Conservation (phyloP, 2,888 invertebrate genomes). For the Dynastes tityus region DNA sequence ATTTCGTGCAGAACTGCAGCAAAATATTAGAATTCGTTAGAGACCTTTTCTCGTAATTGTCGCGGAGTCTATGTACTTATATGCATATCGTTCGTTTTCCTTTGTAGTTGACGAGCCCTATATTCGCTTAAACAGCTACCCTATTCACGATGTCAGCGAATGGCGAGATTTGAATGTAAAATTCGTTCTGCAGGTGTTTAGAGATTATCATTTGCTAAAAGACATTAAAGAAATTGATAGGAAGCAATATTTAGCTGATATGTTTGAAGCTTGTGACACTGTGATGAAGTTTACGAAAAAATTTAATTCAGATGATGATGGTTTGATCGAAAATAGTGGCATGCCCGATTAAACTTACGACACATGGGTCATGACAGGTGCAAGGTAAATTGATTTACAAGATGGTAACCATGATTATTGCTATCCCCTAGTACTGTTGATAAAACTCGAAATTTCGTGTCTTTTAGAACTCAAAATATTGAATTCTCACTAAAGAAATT, state of each 20-base stretch:
- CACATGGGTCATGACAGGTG: conserved; percentile 93
- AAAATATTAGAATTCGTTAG: no score
- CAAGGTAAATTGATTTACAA: conserved; percentile 75
- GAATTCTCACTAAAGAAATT: no score
- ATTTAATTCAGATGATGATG: conserved; percentile 89
- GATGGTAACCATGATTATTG: no score
- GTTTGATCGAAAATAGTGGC: conserved; percentile 91
- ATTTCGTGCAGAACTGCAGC: no score
- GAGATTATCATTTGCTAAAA: conserved; percentile 83
- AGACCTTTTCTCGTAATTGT: no score
- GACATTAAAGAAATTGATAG: conserved; percentile 60
- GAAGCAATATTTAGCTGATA: conserved; percentile 74
- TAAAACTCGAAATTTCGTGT: no score
- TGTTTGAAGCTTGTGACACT: conserved; percentile 77
- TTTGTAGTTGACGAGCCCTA: conserved; percentile 86
- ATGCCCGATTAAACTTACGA: conserved; percentile 95
- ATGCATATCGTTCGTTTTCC: no score
- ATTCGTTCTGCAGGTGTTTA: conserved; percentile 90
- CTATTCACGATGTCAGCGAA: conserved; percentile 91
- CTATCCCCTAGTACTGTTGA: no score
- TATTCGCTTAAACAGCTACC: conserved; percentile 87
- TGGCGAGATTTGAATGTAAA: conserved; percentile 96
- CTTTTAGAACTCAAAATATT: no score
- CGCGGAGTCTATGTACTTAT: no score
- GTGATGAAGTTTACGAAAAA: conserved; percentile 78